Percentiles rank a stretch among this genome's conserved stretches.
Evolutionary conservation across 2,797 vertebrate genomes (phyloP).

Genomic region (Anguilla marmorata): DNA sequence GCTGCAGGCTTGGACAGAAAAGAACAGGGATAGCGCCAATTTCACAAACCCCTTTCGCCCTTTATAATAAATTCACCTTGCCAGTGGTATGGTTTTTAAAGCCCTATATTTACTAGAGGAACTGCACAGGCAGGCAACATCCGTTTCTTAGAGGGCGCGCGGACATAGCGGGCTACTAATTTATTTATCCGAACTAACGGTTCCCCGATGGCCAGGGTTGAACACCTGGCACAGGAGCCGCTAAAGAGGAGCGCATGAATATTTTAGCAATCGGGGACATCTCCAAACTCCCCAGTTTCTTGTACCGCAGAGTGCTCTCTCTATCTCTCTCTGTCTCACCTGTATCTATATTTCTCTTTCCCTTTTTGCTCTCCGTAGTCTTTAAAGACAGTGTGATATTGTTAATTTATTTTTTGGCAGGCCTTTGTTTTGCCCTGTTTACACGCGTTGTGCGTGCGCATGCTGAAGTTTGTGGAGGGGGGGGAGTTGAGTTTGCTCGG

Average conservation of each 20-base stretch:
- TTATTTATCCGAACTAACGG: conserved; percentile 36
- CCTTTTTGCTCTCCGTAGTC: conserved; percentile 16
- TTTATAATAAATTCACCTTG: neutral
- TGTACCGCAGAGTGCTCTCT: neutral
- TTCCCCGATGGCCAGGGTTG: conserved; percentile 17
- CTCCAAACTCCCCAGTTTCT: conserved; percentile 8
- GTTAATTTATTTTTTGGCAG: conserved; percentile 45
- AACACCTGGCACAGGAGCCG: conserved; percentile 26
- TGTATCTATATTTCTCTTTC: conserved; percentile 32
- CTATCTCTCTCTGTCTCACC: no score
- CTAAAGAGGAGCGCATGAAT: conserved; percentile 30
- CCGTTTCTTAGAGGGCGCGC: conserved; percentile 12
- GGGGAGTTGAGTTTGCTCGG: neutral
- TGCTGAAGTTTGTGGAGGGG: neutral
- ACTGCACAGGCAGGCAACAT: neutral
- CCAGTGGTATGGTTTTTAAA: no score
- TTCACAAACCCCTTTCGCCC: neutral
- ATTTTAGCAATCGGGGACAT: conserved; percentile 34
- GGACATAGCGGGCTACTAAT: conserved; percentile 34
- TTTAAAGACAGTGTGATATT: conserved; percentile 34
- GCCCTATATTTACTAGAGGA: neutral
- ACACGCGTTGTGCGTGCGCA: neutral
- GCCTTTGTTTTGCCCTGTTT: neutral
- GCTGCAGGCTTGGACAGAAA: neutral
- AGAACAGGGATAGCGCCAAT: neutral